Percentiles rank a stretch among this genome's conserved stretches.
These are phyloP conservation scores for Nycteola revayana DNA, from an alignment of 2,888 invertebrate genomes.

Conservation along the genomic window DNA sequence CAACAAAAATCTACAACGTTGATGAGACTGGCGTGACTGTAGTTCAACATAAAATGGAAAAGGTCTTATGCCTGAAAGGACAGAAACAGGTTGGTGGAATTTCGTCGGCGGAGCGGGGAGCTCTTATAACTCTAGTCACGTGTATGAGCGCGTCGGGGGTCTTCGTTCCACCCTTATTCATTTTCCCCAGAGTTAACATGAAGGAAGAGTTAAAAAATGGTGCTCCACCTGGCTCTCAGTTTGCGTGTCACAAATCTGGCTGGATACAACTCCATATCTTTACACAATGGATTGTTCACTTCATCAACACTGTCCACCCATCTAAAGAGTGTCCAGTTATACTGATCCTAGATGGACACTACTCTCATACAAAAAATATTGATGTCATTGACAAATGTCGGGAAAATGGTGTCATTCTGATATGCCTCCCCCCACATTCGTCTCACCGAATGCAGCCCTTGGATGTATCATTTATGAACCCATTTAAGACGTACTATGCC, in stretches of 20 bases:
- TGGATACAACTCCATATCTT: conserved; percentile 17
- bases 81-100: conserved; percentile 16
- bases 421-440: conserved; percentile 8
- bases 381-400: too few relatives aligned
- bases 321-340: background rate
- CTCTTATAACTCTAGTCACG: conserved; percentile 11
- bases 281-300: conserved; percentile 15
- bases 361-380: too few relatives aligned
- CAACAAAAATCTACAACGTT: conserved; percentile 1
- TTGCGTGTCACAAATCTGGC: background rate
- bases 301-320: background rate
- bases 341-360: background rate
- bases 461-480: conserved; percentile 11
- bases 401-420: background rate
- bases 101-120: conserved; percentile 15
- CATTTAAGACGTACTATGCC: conserved; percentile 6
- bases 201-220: conserved; percentile 11
- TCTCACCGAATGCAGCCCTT: conserved; percentile 7
- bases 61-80: conserved; percentile 11
- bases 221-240: background rate
- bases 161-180: conserved; percentile 12
- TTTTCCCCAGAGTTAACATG: conserved; percentile 39
- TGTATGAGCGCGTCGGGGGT: conserved; percentile 13
- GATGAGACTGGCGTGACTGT: conserved; percentile 8
- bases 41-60: conserved; percentile 9